Evolutionary conservation across 2,888 invertebrate species (phyloP).

Genomic region (Hecatera dysodea): DNA sequence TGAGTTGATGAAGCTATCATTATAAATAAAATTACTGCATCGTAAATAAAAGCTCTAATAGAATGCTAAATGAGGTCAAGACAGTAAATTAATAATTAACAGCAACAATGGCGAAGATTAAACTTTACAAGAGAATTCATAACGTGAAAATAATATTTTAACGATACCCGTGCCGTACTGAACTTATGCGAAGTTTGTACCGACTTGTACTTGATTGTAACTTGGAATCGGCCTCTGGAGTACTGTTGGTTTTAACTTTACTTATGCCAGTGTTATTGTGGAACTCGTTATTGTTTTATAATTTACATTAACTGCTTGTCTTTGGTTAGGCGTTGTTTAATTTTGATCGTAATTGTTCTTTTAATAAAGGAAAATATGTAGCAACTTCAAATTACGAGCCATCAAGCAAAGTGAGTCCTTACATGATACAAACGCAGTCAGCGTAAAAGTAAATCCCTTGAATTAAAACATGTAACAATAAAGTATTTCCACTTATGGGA

Average conservation of each 20-base stretch:
- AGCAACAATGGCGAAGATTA: slow-evolving; percentile 22
- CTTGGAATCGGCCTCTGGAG: slow-evolving; percentile 5
- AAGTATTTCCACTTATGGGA: too few species aligned
- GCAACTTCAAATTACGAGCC: too few species aligned
- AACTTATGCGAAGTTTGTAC: slow-evolving; percentile 19
- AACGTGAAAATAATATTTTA: slow-evolving; percentile 27
- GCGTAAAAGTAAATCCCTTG: too few species aligned
- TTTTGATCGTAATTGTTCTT: too few species aligned
- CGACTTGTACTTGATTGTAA: slow-evolving; percentile 9
- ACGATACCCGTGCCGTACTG: slow-evolving; percentile 10
- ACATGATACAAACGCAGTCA: too few species aligned
- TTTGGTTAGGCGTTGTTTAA: not conserved
- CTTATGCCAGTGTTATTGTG: not conserved
- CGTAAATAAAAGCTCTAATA: not conserved
- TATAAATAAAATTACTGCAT: not conserved
- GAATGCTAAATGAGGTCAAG: slow-evolving; percentile 5
- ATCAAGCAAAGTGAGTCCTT: too few species aligned
- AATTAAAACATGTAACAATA: too few species aligned
- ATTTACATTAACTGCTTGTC: not conserved
- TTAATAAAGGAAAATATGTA: too few species aligned
- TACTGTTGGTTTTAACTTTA: not conserved
- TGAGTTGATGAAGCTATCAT: not conserved
- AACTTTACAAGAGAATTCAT: slow-evolving; percentile 35
- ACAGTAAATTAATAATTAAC: slow-evolving; percentile 39
- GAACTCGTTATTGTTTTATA: not conserved